phyloP scores from a whole-genome alignment of 1,140 invertebrate species.

The Catajapyx aquilonaris region DNA sequence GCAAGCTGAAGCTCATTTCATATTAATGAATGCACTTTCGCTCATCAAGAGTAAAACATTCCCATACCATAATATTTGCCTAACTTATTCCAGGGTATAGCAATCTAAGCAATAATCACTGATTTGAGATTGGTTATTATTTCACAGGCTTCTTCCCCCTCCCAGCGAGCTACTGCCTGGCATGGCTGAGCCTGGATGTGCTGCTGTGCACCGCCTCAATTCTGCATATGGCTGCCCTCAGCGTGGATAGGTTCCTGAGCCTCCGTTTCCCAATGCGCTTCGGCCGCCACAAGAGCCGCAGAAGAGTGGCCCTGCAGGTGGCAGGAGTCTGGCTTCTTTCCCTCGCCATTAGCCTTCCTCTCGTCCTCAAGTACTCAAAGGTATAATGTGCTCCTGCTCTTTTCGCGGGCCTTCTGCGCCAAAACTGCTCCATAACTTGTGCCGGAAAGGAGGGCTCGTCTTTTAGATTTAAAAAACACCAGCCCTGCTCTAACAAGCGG shows the following conservation, averaged over 20 bases:
- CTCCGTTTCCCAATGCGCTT: conserved; percentile 73
- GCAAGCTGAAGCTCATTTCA: no score
- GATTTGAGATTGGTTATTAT: conserved; percentile 15
- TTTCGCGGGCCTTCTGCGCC: not conserved
- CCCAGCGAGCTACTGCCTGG: conserved; percentile 54
- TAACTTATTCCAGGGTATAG: no score
- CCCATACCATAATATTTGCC: no score
- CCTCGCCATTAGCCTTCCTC: conserved; percentile 66
- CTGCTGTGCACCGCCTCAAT: conserved; percentile 89
- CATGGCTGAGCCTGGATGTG: conserved; percentile 81
- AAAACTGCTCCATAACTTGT: no score
- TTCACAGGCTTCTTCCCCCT: conserved; percentile 63
- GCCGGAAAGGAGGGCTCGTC: no score
- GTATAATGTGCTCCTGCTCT: conserved; percentile 20
- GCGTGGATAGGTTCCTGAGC: conserved; percentile 72
- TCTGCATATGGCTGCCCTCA: conserved; percentile 89
- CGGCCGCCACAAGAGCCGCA: conserved; percentile 67
- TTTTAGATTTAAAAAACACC: no score
- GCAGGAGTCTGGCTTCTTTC: conserved; percentile 77
- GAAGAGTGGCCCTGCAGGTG: conserved; percentile 68
- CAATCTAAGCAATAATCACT: no score
- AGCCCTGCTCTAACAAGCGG: no score
- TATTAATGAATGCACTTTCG: no score
- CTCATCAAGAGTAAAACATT: no score
- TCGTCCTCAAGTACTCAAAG: conserved; percentile 72